phyloP scores from a whole-genome alignment of 2,888 invertebrate species.

The Rhagonycha lutea region DNA sequence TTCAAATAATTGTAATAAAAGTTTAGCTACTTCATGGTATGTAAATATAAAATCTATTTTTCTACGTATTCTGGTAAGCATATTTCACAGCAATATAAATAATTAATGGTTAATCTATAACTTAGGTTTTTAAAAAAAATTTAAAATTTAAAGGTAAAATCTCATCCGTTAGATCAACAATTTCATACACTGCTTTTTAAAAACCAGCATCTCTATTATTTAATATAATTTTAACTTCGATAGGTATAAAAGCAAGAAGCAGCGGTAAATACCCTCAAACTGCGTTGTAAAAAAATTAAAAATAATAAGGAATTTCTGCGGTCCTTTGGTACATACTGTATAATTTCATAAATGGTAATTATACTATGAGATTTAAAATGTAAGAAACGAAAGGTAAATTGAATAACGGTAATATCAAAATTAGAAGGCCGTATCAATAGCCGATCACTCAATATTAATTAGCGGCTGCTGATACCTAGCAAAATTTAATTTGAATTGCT shows the following conservation, averaged over 20 bases:
- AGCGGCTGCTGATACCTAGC: not conserved
- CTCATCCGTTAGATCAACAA: no score
- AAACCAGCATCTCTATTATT: no score
- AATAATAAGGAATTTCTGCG: not conserved
- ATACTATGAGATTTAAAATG: slow-evolving; percentile 10
- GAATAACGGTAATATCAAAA: slow-evolving; percentile 7
- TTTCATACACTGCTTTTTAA: no score
- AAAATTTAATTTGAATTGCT: not conserved
- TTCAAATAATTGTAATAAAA: no score
- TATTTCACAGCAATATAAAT: no score
- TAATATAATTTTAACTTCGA: not conserved
- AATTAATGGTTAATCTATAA: no score
- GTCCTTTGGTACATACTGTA: not conserved
- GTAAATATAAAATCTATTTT: no score
- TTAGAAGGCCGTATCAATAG: slow-evolving; percentile 12
- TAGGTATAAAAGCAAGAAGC: not conserved
- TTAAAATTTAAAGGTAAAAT: no score
- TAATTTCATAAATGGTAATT: not conserved
- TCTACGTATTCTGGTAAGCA: no score
- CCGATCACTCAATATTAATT: slow-evolving; percentile 9
- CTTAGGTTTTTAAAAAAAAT: no score
- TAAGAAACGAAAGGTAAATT: slow-evolving; percentile 9
- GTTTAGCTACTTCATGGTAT: no score
- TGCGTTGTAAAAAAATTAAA: not conserved
- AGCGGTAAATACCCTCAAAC: not conserved